Base-by-base conservation (phyloP, 1,140 invertebrate species). In the Zaprionus inermis region DNA sequence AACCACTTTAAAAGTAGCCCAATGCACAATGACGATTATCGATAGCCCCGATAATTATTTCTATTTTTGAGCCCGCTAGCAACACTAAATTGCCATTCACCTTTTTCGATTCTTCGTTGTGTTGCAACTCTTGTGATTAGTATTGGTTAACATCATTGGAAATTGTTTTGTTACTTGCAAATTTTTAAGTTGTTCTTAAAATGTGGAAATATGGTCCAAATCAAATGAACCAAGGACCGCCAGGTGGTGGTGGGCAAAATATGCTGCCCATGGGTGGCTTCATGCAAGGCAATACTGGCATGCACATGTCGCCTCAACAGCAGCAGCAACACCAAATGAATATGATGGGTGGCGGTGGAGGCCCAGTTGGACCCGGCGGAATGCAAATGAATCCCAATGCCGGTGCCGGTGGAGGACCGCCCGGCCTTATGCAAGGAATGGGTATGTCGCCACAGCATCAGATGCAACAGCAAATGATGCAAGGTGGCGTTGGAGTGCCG, bases 151-250 rank as follows among this genome's bases (percentile, higher is more conserved):
- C 41, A n/a, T 0, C 1, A 10, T 14, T 44, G 28, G 2, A 14
- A 61, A 60, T 68, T 67, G 55, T 67, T 82, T 61, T 38, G 22
- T 58, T 58, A 28, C 11, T 49, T 52, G 46, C 11, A 3, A 28
- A 36, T 9, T 24, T 16, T n/a, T 18, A 11, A 46, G 56, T 55
- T 14, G 18, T 18, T 49, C 5, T 24, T 41, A 72, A 73, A 58
- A 88, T 89, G 84, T 89, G 84, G 84, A 89, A 89, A 32, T 89
- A 81, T 57, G 84, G 84, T 3, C 90, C 78, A 70, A 91, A 90
- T 71, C 82, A 88, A 69, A 72, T 73, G 16, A 85, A 78, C 52
- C 85, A 76, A 55, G 74, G 81, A n/a, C 69, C 74, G 1, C 70
- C 52, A 22, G 78, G 69, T 28, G 72, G 72, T 24, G 74, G 78